Percentiles rank a stretch among this genome's conserved stretches.
These are phyloP conservation scores for Hoplostethus atlanticus DNA, from an alignment of 2,797 vertebrate species.

Conservation along the genomic window DNA sequence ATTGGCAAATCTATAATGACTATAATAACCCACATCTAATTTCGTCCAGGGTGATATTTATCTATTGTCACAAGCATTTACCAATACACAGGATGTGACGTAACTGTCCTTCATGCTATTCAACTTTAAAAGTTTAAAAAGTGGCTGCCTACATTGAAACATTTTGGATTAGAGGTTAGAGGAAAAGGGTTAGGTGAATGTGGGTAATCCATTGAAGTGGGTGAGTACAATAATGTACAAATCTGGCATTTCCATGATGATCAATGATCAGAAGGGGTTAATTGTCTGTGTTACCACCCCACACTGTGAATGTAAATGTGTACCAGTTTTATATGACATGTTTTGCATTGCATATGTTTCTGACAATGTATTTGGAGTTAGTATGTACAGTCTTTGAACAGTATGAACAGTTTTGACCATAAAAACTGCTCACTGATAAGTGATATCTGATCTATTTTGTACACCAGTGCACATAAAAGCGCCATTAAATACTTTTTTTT, in stretches of 20 bases:
- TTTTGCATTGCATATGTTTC: background rate
- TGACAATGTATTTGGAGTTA: background rate
- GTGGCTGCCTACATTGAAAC: background rate
- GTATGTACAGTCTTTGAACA: background rate
- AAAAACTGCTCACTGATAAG: background rate
- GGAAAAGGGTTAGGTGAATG: background rate
- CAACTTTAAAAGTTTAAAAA: background rate
- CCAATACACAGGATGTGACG: background rate
- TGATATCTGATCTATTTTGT: slow-evolving; percentile 2
- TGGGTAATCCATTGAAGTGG: background rate
- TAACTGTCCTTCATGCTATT: background rate
- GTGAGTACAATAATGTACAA: background rate
- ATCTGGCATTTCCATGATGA: slow-evolving; percentile 9
- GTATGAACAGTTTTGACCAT: background rate
- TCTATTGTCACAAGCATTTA: slow-evolving; percentile 22
- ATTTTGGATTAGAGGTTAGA: background rate
- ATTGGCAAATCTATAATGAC: background rate
- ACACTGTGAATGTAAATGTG: background rate
- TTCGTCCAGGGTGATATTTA: slow-evolving; percentile 33
- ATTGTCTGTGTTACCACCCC: slow-evolving; percentile 5
- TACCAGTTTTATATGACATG: background rate
- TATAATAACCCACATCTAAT: slow-evolving; percentile 45
- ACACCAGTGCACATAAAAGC: slow-evolving; percentile 21
- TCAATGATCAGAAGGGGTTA: slow-evolving; percentile 21
- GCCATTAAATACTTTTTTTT: slow-evolving; percentile 17